Evolutionary conservation across 2,113 vertebrate genomes (phyloP), one percentile per base, ranked within the genome.

Genomic region (Bolborhynchus lineola): DNA sequence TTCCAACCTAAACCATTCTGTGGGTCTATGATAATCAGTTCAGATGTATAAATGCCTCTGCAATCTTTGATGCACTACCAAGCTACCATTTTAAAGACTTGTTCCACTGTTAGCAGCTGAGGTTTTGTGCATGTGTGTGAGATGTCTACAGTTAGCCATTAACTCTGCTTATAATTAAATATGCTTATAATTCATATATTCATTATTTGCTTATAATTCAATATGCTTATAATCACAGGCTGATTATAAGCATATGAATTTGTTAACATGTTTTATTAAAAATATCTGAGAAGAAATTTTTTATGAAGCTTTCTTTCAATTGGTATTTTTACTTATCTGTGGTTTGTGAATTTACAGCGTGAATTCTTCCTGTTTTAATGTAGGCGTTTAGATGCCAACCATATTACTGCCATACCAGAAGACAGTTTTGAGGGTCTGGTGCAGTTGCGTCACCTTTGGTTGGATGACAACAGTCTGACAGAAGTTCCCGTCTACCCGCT

Each of bases 351-450:
- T 52, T 94, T 41, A 31, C 74, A 13, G 0, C 64, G 17, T 69
- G 29, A 44, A 16, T 44, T 81, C 37, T 95, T 74, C 95, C 68
- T 96, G 82, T 90, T 89, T 77, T 47, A 7, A 35, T 79, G 3
- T 19, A 99, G 99, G 90, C 99, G 99, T 37, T 97, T 99, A 60
- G 99, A 99, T 97, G 99, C 99, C 6, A 99, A 99, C 97, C 99
- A 99, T 53, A 99, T 99, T 41, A 99, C 98, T 41, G 94, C 97
- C 16, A 99, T 99, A 35, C 99, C 99, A 6, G 98, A 99, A 57
- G 98, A 99, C 96, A 99, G 99, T 82, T 99, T 99, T 50, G 98
- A 99, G 97, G 99, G 98, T 9, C 99, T 99, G 5, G 97, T 98
- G 90, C 99, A 99, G 97, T 95, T 99, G 39, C 98, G 99, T 50